A percentile compares a stretch with the other conserved stretches of the same genome.
phyloP scores from a whole-genome alignment of 1,140 invertebrate genomes.

The Gryon sp. region DNA sequence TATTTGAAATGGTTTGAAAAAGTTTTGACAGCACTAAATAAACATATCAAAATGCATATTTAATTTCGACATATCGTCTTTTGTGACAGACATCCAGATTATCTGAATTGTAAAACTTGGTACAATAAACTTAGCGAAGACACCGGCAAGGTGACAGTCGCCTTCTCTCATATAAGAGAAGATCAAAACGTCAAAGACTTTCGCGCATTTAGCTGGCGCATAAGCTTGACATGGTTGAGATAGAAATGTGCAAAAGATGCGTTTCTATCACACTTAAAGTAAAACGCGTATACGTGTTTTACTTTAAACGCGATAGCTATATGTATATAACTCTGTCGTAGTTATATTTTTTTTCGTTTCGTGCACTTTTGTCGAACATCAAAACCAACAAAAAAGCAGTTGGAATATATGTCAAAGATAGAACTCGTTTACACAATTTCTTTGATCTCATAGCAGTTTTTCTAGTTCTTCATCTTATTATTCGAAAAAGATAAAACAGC shows the following conservation, averaged over 20 bases:
- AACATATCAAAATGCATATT: conserved; percentile 37
- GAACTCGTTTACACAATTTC: conserved; percentile 6
- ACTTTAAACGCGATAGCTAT: no score
- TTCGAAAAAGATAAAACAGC: no score
- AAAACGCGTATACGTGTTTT: no score
- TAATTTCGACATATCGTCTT: conserved; percentile 24
- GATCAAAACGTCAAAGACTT: conserved; percentile 51
- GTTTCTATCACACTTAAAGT: conserved; percentile 21
- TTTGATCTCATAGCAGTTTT: no score
- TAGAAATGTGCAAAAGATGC: conserved; percentile 33
- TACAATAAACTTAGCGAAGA: conserved; percentile 33
- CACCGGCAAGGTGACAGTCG: conserved; percentile 8
- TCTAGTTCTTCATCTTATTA: no score
- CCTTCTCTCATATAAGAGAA: conserved; percentile 21
- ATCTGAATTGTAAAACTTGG: conserved; percentile 27
- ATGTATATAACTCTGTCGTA: no score
- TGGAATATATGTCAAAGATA: conserved; percentile 5
- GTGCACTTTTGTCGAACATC: not conserved
- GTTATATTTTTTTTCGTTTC: not conserved
- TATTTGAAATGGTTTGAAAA: not conserved
- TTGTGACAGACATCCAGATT: conserved; percentile 8
- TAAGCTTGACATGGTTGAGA: not conserved
- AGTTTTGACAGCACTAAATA: conserved; percentile 4
- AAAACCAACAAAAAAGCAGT: not conserved
- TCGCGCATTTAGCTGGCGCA: not conserved